Percentiles rank a stretch among this genome's conserved stretches.
Conservation (phyloP, 92 coral and sea anemone species). For the Actinernus sp. region DNA sequence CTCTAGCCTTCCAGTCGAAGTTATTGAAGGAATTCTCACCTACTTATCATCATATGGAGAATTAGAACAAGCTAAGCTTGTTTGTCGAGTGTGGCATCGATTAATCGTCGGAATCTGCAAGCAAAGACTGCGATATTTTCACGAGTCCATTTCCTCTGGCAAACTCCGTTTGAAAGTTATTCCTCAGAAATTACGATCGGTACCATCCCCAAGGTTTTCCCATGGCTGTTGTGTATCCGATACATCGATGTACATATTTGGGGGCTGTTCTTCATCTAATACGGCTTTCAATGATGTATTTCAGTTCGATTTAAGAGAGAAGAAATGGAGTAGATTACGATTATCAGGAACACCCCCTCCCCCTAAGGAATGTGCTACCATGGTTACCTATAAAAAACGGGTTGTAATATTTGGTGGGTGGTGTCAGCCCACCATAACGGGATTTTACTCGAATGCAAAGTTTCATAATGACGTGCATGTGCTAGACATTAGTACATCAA, state of each 20-base stretch:
- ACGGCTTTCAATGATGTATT: conserved; percentile 94
- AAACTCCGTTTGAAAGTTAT: conserved; percentile 53
- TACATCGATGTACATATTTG: conserved; percentile 86
- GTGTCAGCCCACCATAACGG: conserved; percentile 89
- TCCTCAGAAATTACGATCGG: conserved; percentile 61
- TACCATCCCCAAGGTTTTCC: conserved; percentile 88
- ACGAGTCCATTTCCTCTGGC: conserved; percentile 81
- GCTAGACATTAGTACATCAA: conserved; percentile 42
- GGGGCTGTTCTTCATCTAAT: conserved; percentile 95
- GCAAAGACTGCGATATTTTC: conserved; percentile 66
- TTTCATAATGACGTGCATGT: conserved; percentile 85
- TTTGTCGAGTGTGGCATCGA: conserved; percentile 89
- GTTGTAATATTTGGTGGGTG: conserved; percentile 93
- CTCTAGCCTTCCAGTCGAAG: conserved; percentile 84
- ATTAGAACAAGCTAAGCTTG: conserved; percentile 75
- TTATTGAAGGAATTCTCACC: conserved; percentile 81
- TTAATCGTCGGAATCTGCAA: conserved; percentile 69
- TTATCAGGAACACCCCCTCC: conserved; percentile 83
- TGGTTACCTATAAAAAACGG: conserved; percentile 59
- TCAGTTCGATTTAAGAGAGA: conserved; percentile 73
- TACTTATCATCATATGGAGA: conserved; percentile 86
- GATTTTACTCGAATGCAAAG: conserved; percentile 74
- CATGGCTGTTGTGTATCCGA: conserved; percentile 86
- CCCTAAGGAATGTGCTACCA: conserved; percentile 93
- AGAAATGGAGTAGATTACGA: conserved; percentile 76